phyloP scores from a whole-genome alignment of 92 coral and sea anemone genomes.

The Siderastrea siderea region DNA sequence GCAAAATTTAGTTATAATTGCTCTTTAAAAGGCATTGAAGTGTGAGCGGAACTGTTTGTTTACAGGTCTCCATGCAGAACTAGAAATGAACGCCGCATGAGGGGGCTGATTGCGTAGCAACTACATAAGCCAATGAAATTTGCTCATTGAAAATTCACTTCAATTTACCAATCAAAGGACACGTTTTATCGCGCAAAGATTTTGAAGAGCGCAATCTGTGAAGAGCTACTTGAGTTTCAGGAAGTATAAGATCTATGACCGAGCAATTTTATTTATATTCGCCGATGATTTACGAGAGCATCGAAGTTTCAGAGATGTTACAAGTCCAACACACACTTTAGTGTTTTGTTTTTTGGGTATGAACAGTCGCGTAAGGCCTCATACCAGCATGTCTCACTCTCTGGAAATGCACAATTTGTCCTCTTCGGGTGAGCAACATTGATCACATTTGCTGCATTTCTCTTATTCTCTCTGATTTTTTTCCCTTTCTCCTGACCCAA shows the following conservation, averaged over 20 bases:
- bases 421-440: not conserved
- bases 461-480: not conserved
- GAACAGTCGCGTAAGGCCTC: constrained; percentile 36
- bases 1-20: not conserved
- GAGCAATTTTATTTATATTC: not conserved
- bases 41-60: not conserved
- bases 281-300: not conserved
- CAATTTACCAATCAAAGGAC: constrained; percentile 5
- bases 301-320: not conserved
- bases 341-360: constrained; percentile 6
- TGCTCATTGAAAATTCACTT: not conserved
- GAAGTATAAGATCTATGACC: constrained; percentile 3
- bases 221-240: not conserved
- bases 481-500: not conserved
- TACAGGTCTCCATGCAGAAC: constrained; percentile 6
- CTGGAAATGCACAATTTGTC: constrained; percentile 16
- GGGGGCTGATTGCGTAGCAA: not conserved
- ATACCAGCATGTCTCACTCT: constrained; percentile 7
- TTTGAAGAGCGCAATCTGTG: not conserved
- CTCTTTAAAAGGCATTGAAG: not conserved
- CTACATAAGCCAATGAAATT: constrained; percentile 6
- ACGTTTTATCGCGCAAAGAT: not conserved
- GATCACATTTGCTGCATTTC: not conserved
- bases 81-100: not conserved
- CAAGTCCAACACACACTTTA: not conserved